Evolutionary conservation across 2,888 invertebrate species (phyloP).

Genomic region (Biston betularia): DNA sequence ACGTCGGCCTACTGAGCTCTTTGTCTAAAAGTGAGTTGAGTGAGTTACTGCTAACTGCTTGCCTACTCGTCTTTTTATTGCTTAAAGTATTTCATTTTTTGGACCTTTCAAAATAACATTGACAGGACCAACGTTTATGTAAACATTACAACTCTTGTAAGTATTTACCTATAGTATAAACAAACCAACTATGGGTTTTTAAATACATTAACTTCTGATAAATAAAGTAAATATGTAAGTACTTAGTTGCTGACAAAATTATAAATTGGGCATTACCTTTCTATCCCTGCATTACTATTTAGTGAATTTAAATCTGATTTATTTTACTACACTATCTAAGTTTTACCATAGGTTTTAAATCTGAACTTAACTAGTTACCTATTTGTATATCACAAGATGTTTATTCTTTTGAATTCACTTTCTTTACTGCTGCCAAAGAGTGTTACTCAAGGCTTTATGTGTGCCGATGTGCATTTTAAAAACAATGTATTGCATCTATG

Average conservation of each 20-base stretch:
- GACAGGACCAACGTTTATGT: slow-evolving; percentile 21
- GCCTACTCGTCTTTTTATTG: slow-evolving; percentile 32
- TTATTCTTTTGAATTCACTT: background rate
- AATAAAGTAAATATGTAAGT: background rate
- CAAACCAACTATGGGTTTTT: background rate
- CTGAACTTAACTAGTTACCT: background rate
- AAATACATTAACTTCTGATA: background rate
- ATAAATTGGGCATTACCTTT: background rate
- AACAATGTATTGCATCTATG: background rate
- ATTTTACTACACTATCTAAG: too few relatives aligned
- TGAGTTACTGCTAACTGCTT: slow-evolving; percentile 50
- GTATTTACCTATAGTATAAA: background rate
- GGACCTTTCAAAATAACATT: slow-evolving; percentile 11
- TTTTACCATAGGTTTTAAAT: background rate
- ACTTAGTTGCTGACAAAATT: background rate
- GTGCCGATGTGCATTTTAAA: background rate
- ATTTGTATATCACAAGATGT: too few relatives aligned
- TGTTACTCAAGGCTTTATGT: background rate
- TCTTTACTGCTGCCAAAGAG: background rate
- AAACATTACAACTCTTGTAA: slow-evolving; percentile 9
- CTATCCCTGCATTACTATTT: background rate
- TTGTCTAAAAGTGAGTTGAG: slow-evolving; percentile 81
- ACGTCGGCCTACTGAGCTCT: slow-evolving; percentile 79
- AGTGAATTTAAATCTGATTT: too few relatives aligned
- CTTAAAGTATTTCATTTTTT: slow-evolving; percentile 13